A percentile compares a stretch with the other conserved stretches of the same genome.
Evolutionary conservation across 2,888 invertebrate genomes (phyloP).

Genomic region (Ormyrus thymus): DNA sequence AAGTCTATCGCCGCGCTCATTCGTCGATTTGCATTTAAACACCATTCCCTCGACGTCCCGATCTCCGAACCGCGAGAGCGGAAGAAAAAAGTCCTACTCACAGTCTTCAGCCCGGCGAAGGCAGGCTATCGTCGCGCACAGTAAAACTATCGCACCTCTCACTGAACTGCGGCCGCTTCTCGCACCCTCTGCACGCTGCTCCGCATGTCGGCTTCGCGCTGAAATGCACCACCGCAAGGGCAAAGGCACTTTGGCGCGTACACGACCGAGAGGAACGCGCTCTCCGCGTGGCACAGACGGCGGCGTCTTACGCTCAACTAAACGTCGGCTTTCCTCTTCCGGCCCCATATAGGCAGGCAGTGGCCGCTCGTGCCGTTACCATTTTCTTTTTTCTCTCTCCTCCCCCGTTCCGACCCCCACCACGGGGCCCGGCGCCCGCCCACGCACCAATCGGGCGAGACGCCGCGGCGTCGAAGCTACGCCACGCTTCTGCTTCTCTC

Average conservation of each 20-base stretch:
- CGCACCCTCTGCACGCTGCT: too few relatives aligned
- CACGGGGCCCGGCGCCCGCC: conserved; percentile 46
- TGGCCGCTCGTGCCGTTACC: conserved; percentile 42
- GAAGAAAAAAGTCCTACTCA: too few relatives aligned
- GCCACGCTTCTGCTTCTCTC: conserved; percentile 15
- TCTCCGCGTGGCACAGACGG: background rate
- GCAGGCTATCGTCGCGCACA: too few relatives aligned
- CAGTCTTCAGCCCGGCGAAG: too few relatives aligned
- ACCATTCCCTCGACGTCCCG: too few relatives aligned
- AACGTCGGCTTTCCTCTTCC: background rate
- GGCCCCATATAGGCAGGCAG: background rate
- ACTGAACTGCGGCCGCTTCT: too few relatives aligned
- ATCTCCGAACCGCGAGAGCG: too few relatives aligned
- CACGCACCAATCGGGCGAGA: conserved; percentile 56
- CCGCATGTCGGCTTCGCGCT: background rate
- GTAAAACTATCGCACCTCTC: too few relatives aligned
- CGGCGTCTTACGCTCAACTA: background rate
- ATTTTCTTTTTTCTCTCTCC: conserved; percentile 59
- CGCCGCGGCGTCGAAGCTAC: conserved; percentile 33
- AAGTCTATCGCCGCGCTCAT: too few relatives aligned
- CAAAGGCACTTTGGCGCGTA: background rate
- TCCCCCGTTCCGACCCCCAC: conserved; percentile 55
- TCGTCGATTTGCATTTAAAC: too few relatives aligned
- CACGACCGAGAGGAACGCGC: background rate
- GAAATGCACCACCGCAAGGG: background rate